Evolutionary conservation across 2,888 invertebrate genomes (phyloP).

Genomic region (Pterostichus madidus): DNA sequence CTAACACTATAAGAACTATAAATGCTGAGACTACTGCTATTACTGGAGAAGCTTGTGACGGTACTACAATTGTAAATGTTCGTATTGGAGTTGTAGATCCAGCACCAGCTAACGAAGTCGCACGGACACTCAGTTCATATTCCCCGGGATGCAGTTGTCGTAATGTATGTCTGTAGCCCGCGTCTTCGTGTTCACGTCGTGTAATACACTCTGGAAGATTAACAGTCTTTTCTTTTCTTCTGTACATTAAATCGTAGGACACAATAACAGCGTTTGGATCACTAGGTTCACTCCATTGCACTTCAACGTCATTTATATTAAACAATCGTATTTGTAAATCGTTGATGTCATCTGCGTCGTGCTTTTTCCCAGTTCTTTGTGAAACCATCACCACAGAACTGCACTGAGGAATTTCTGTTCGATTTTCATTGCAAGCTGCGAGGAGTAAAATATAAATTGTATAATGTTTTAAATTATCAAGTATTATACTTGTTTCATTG

Average conservation of each 20-base stretch:
- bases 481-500: constrained; percentile 70
- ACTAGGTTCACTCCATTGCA: constrained; percentile 82
- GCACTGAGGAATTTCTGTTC: constrained; percentile 78
- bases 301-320: constrained; percentile 71
- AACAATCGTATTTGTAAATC: constrained; percentile 70
- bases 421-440: constrained; percentile 80
- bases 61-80: constrained; percentile 69
- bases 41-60: constrained; percentile 64
- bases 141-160: constrained; percentile 79
- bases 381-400: constrained; percentile 77
- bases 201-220: constrained; percentile 78
- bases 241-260: constrained; percentile 81
- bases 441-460: constrained; percentile 81
- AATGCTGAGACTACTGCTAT: constrained; percentile 67
- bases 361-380: constrained; percentile 77
- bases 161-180: constrained; percentile 72
- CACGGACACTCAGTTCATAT: constrained; percentile 80
- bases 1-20: constrained; percentile 70
- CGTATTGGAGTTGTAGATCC: constrained; percentile 74
- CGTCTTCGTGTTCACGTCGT: constrained; percentile 71
- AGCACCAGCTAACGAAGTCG: constrained; percentile 81
- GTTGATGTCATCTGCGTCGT: constrained; percentile 76
- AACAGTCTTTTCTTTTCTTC: constrained; percentile 74
- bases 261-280: constrained; percentile 84
- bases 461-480: constrained; percentile 79